Percentiles rank a stretch among this genome's conserved stretches.
Conservation (phyloP, 37 sponge, comb jelly and placozoan genomes). For the Ephydatia muelleri region DNA sequence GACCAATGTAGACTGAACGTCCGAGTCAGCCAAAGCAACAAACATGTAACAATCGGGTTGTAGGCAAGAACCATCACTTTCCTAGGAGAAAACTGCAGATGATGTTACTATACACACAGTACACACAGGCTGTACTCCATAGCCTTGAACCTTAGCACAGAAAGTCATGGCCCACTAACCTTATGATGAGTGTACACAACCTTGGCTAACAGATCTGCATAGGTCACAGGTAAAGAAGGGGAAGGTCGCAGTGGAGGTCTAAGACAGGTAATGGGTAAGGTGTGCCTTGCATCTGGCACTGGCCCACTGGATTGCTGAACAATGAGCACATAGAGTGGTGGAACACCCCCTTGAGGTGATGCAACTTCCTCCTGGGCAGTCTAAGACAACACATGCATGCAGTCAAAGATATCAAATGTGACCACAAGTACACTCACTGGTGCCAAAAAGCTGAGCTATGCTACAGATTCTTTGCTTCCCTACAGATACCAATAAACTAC, state of each 20-base stretch:
- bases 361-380: background rate
- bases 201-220: background rate
- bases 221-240: background rate
- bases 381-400: background rate
- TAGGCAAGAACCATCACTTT: background rate
- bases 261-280: background rate
- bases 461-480: background rate
- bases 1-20: background rate
- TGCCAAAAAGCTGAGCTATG: background rate
- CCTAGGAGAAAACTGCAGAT: background rate
- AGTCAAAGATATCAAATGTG: background rate
- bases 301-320: background rate
- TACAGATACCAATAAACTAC: no score
- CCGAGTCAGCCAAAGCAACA: background rate
- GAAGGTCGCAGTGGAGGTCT: background rate
- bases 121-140: no score
- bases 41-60: background rate
- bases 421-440: background rate
- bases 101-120: no score
- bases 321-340: background rate
- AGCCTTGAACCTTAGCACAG: no score
- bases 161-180: background rate
- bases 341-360: background rate
- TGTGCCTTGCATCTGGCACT: background rate
- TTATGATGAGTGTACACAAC: background rate